These are phyloP conservation scores for Chrysomela aeneicollis DNA, from an alignment of 2,888 invertebrate species.

Conservation along the genomic window DNA sequence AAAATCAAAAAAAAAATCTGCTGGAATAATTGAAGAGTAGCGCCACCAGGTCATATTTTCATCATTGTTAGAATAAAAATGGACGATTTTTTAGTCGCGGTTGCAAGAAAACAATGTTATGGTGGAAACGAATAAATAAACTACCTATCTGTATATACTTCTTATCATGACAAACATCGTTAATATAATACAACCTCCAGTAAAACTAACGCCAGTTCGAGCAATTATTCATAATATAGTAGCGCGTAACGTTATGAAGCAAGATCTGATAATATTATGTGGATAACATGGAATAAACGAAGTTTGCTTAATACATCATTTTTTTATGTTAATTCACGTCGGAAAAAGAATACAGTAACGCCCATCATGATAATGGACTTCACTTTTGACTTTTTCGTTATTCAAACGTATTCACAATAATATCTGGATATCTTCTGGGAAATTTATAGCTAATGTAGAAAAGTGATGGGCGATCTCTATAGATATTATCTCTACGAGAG, in stretches of 20 bases:
- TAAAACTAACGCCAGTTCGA: background rate
- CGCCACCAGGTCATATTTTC: too few species aligned
- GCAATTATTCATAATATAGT: background rate
- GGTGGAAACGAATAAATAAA: background rate
- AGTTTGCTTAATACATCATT: background rate
- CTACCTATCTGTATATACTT: background rate
- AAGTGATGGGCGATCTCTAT: too few species aligned
- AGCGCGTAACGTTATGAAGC: slow-evolving; percentile 1
- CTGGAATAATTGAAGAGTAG: too few species aligned
- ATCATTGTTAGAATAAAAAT: too few species aligned
- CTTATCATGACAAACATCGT: background rate
- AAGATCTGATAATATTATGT: background rate
- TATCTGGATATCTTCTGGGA: too few species aligned
- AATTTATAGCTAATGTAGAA: too few species aligned
- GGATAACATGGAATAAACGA: background rate
- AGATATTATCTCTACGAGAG: too few species aligned
- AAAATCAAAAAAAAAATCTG: too few species aligned
- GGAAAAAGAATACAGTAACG: background rate
- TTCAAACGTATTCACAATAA: too few species aligned
- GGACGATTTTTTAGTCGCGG: too few species aligned
- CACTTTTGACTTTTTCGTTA: background rate
- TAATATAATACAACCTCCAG: background rate
- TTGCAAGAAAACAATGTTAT: background rate
- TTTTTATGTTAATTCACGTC: background rate
- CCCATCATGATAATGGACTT: background rate